phyloP scores from a whole-genome alignment of 1,140 invertebrate species.

The Trichonephila clavata region DNA sequence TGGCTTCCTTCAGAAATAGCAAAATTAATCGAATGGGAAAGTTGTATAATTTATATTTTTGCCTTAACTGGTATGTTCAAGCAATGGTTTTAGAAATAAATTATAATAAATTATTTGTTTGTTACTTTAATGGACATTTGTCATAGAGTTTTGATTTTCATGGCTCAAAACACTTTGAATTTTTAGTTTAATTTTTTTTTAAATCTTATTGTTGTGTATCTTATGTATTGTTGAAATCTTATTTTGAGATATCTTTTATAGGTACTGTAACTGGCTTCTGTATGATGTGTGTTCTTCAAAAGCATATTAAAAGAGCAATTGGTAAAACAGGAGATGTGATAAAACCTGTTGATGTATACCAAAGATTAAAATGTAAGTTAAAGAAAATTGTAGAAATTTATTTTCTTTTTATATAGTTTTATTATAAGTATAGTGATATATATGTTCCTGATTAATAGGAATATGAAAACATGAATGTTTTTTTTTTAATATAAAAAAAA shows the following conservation, averaged over 20 bases:
- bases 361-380: conserved; percentile 81
- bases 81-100: too few relatives aligned
- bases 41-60: too few relatives aligned
- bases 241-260: conserved; percentile 62
- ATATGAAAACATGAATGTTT: too few relatives aligned
- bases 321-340: conserved; percentile 80
- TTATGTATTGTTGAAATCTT: neutral
- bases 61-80: too few relatives aligned
- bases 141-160: neutral
- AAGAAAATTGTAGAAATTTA: too few relatives aligned
- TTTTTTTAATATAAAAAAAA: too few relatives aligned
- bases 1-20: too few relatives aligned
- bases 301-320: conserved; percentile 80
- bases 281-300: conserved; percentile 82
- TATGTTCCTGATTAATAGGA: too few relatives aligned
- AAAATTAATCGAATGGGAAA: too few relatives aligned
- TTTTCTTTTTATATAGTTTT: too few relatives aligned
- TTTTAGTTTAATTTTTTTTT: neutral
- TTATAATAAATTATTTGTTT: neutral
- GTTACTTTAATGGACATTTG: neutral
- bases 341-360: conserved; percentile 81
- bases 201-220: too few relatives aligned
- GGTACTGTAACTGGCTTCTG: conserved; percentile 81
- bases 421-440: too few relatives aligned
- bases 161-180: neutral